A percentile compares a stretch with the other conserved stretches of the same genome.
Evolutionary conservation across 2,113 vertebrate genomes (phyloP).

Genomic region (Syrmaticus mikado): DNA sequence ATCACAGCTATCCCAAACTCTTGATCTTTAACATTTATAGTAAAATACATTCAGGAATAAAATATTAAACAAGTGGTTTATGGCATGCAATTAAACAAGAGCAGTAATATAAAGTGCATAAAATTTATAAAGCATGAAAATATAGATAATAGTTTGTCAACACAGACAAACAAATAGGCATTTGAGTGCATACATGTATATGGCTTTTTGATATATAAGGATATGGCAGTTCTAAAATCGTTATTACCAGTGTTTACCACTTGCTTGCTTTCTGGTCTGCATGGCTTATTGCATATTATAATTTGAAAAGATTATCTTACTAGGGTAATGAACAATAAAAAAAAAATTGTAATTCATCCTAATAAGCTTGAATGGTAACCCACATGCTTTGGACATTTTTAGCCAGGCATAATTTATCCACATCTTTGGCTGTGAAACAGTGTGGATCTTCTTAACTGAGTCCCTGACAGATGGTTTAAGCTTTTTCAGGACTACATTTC

Average conservation of each 20-base stretch:
- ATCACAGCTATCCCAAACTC: conserved; percentile 22
- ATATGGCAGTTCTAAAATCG: neutral
- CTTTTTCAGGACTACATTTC: conserved; percentile 80
- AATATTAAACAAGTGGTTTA: conserved; percentile 53
- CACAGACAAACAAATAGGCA: neutral
- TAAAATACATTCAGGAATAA: conserved; percentile 57
- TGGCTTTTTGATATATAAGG: neutral
- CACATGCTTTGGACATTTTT: conserved; percentile 74
- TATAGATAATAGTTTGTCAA: neutral
- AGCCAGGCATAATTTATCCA: conserved; percentile 82
- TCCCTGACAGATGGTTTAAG: conserved; percentile 86
- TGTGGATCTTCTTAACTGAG: conserved; percentile 82
- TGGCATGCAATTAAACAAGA: conserved; percentile 56
- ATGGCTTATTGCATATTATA: conserved; percentile 59
- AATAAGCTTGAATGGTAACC: conserved; percentile 77
- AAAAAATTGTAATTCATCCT: conserved; percentile 72
- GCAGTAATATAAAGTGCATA: conserved; percentile 28
- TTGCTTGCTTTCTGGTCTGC: conserved; percentile 31
- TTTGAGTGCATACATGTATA: neutral
- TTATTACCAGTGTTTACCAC: conserved; percentile 28
- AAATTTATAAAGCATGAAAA: conserved; percentile 37
- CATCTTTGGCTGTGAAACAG: conserved; percentile 81
- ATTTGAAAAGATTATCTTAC: conserved; percentile 72
- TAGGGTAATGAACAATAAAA: conserved; percentile 73
- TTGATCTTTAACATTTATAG: conserved; percentile 54